These are phyloP conservation scores for Atherinomorus stipes DNA, from an alignment of 2,113 vertebrate species.

Conservation along the genomic window DNA sequence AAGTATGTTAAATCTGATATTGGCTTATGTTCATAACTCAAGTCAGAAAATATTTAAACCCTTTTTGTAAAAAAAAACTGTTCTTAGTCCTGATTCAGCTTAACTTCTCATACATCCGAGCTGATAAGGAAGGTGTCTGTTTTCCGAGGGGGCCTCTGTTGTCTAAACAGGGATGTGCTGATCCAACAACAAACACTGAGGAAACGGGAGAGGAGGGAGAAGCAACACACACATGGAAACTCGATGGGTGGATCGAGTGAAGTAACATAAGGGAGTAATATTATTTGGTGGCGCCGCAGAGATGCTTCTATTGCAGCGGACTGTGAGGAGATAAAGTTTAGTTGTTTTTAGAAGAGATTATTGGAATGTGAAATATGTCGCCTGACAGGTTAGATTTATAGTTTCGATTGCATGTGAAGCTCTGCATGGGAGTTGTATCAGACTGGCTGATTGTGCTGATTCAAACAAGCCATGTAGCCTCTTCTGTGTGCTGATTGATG, in stretches of 20 bases:
- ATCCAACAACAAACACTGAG: slow-evolving; percentile 62
- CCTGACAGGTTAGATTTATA: slow-evolving; percentile 16
- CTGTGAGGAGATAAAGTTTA: neutral
- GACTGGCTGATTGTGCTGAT: slow-evolving; percentile 33
- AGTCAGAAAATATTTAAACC: neutral
- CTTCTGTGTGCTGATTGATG: slow-evolving; percentile 68
- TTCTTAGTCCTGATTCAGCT: slow-evolving; percentile 27
- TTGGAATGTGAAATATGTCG: neutral
- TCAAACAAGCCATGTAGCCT: slow-evolving; percentile 36
- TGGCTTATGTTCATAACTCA: neutral
- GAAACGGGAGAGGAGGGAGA: slow-evolving; percentile 15
- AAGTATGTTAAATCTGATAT: neutral
- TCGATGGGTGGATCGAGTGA: neutral
- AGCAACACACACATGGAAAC: slow-evolving; percentile 24
- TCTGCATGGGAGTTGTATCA: neutral
- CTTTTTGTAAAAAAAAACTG: slow-evolving; percentile 1
- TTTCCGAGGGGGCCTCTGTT: slow-evolving; percentile 64
- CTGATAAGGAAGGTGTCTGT: slow-evolving; percentile 60
- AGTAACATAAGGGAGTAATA: neutral
- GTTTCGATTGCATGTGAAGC: slow-evolving; percentile 8
- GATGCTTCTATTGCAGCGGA: neutral
- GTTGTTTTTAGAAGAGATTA: neutral
- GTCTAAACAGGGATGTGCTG: slow-evolving; percentile 74
- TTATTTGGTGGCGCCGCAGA: neutral
- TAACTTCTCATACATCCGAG: slow-evolving; percentile 13